A percentile compares a stretch with the other conserved stretches of the same genome.
These are phyloP conservation scores for Lasioglossum figueresi DNA, from an alignment of 2,888 invertebrate genomes.

Conservation along the genomic window DNA sequence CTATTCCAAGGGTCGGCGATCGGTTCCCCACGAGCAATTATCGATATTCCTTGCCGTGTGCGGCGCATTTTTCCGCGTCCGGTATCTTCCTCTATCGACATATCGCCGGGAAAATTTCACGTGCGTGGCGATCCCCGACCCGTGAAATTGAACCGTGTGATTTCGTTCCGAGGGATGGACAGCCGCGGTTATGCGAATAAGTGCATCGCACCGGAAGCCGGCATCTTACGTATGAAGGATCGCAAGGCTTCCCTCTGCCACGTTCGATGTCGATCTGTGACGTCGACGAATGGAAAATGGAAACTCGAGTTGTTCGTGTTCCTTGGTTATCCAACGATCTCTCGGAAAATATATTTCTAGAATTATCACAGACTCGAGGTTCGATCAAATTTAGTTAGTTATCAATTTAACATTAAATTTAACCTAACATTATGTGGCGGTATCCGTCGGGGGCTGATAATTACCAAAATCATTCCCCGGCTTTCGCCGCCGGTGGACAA, in stretches of 20 bases:
- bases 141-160: constrained; percentile 78
- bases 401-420: no score
- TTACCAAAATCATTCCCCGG: constrained; percentile 11
- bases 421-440: background rate
- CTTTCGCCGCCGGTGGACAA: background rate
- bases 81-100: constrained; percentile 44
- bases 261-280: background rate
- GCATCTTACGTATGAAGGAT: constrained; percentile 57
- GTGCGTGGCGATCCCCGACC: constrained; percentile 69
- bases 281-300: background rate
- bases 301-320: background rate
- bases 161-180: constrained; percentile 73
- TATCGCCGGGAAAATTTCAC: constrained; percentile 63
- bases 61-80: constrained; percentile 32
- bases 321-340: background rate
- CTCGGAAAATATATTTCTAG: background rate
- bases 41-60: constrained; percentile 37
- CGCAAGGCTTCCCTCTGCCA: background rate
- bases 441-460: background rate
- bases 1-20: constrained; percentile 27
- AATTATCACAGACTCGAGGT: background rate
- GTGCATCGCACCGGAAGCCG: constrained; percentile 32
- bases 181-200: constrained; percentile 53
- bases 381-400: background rate
- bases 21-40: constrained; percentile 54